These are phyloP conservation scores for Nemopilema nomurai DNA, from an alignment of 30 jellyfish, hydroid and myxozoan species.

Conservation along the genomic window DNA sequence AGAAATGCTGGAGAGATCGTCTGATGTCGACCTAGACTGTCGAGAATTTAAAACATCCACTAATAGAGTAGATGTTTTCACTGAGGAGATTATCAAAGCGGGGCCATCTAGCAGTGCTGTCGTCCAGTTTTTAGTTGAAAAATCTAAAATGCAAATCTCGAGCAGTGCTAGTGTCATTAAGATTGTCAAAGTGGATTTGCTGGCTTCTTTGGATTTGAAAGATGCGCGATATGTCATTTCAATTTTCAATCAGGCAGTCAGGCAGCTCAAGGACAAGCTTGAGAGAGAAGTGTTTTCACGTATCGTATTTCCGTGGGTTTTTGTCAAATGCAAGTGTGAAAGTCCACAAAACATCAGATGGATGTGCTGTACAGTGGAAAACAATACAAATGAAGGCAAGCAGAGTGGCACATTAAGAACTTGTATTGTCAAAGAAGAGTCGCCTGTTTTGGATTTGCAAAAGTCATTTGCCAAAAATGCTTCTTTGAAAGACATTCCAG, in stretches of 20 bases:
- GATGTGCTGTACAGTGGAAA: conserved; percentile 48
- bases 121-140: conserved; percentile 42
- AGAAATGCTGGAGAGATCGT: neutral
- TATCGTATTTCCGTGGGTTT: conserved; percentile 43
- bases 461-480: neutral
- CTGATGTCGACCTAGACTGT: neutral
- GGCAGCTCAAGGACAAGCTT: neutral
- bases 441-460: conserved; percentile 11
- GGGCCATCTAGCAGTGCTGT: conserved; percentile 22
- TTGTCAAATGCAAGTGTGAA: conserved; percentile 43
- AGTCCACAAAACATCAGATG: conserved; percentile 51
- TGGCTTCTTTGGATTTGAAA: conserved; percentile 22
- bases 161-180: conserved; percentile 1
- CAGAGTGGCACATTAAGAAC: conserved; percentile 28
- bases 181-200: conserved; percentile 11
- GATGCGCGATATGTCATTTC: conserved; percentile 48
- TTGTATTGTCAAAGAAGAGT: conserved; percentile 25
- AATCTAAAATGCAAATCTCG: conserved; percentile 11
- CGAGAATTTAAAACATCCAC: neutral
- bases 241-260: conserved; percentile 31
- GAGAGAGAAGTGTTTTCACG: neutral
- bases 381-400: conserved; percentile 4
- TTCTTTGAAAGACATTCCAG: neutral
- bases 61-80: neutral
- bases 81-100: conserved; percentile 28